Conservation (phyloP, 2,888 invertebrate species). For the Polylopha cassiicola region DNA sequence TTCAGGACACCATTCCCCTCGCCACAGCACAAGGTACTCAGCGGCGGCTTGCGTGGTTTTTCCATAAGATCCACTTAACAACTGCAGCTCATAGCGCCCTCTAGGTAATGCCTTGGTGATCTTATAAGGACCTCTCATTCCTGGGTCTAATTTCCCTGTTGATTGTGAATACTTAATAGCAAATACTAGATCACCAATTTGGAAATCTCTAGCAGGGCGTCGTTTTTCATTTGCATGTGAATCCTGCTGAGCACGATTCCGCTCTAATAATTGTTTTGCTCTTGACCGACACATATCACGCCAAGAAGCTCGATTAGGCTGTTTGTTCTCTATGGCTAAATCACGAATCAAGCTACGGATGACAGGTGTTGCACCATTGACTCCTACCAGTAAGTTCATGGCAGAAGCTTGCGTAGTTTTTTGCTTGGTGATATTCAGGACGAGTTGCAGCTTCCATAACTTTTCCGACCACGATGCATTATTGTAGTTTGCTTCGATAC, state of each 20-base stretch:
- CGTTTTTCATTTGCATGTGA: neutral
- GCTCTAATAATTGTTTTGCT: neutral
- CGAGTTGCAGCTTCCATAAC: neutral
- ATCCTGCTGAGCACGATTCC: neutral
- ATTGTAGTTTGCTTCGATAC: too few relatives aligned
- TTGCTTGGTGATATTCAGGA: slow-evolving; percentile 3
- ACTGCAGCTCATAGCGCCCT: too few relatives aligned
- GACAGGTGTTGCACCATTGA: neutral
- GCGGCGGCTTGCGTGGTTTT: too few relatives aligned
- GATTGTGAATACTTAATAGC: too few relatives aligned
- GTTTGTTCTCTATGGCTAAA: neutral
- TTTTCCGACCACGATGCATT: neutral
- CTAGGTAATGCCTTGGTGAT: too few relatives aligned
- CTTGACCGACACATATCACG: neutral
- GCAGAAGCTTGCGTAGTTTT: slow-evolving; percentile 2
- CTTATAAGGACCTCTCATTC: too few relatives aligned
- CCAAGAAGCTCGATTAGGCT: neutral
- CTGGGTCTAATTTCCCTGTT: too few relatives aligned
- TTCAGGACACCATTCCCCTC: too few relatives aligned
- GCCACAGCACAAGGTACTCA: too few relatives aligned
- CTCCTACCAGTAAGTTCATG: neutral
- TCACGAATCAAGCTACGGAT: slow-evolving; percentile 1
- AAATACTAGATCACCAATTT: too few relatives aligned
- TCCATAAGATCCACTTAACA: too few relatives aligned
- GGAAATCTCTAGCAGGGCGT: neutral